Conservation (phyloP, 2,888 invertebrate genomes). For the Sarcophaga rosellei region DNA sequence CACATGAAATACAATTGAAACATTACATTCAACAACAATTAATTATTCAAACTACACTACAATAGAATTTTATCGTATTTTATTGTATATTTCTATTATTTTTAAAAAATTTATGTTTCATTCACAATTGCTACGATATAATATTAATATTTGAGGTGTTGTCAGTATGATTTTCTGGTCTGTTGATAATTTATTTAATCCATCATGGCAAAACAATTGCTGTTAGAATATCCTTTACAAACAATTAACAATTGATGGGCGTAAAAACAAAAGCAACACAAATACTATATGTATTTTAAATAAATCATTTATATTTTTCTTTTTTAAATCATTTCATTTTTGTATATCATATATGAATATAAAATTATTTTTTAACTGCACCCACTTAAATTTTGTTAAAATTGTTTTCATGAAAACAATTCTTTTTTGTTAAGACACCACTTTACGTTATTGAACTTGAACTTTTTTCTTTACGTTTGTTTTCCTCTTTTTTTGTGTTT, state of each 20-base stretch:
- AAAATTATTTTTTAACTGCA: conserved; percentile 4
- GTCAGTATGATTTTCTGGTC: conserved; percentile 63
- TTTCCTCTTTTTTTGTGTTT: background rate
- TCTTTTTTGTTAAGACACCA: conserved; percentile 36
- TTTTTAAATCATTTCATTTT: background rate
- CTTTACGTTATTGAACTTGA: conserved; percentile 64
- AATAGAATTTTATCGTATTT: conserved; percentile 1
- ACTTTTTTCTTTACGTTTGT: conserved; percentile 34
- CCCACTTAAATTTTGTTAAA: conserved; percentile 24
- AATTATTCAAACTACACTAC: conserved; percentile 29
- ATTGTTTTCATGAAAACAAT: conserved; percentile 27
- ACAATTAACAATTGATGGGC: conserved; percentile 56
- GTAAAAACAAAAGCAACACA: background rate
- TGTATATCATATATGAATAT: background rate
- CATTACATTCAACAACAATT: conserved; percentile 27
- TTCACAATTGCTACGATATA: background rate
- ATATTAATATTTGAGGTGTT: conserved; percentile 35
- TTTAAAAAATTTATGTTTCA: background rate
- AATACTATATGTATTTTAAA: background rate
- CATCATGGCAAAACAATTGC: conserved; percentile 29
- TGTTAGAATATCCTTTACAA: conserved; percentile 33
- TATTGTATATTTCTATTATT: conserved; percentile 20
- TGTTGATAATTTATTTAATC: conserved; percentile 50
- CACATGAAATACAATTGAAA: conserved; percentile 7
- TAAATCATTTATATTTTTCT: conserved; percentile 19